phyloP scores from a whole-genome alignment of 2,888 invertebrate species.

The Pterostichus niger region DNA sequence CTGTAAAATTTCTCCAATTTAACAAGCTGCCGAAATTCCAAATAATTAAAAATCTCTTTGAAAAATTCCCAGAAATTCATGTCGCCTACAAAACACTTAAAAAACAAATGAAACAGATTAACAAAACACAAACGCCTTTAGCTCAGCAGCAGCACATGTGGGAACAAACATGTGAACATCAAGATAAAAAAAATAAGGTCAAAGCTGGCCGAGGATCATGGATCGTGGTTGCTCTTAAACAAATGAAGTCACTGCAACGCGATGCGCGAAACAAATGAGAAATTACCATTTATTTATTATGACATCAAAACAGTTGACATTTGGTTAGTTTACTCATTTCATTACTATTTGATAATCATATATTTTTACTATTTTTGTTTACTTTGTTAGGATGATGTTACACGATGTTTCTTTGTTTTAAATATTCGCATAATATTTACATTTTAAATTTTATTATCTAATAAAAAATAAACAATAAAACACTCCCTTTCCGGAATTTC shows the following conservation, averaged over 20 bases:
- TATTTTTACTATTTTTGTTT: background rate
- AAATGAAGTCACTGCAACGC: conserved; percentile 37
- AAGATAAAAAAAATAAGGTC: conserved; percentile 46
- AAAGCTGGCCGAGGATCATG: conserved; percentile 19
- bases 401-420: background rate
- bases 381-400: background rate
- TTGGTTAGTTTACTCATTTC: conserved; percentile 11
- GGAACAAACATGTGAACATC: conserved; percentile 35
- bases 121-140: conserved; percentile 46
- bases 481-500: background rate
- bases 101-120: conserved; percentile 50
- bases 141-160: conserved; percentile 28
- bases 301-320: conserved; percentile 17
- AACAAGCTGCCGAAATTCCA: conserved; percentile 19
- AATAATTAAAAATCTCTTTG: conserved; percentile 34
- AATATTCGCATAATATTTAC: background rate
- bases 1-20: background rate
- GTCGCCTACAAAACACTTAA: conserved; percentile 37
- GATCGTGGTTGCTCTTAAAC: conserved; percentile 8
- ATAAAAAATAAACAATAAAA: background rate
- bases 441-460: background rate
- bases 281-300: background rate
- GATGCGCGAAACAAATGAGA: conserved; percentile 22
- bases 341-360: conserved; percentile 11
- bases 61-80: conserved; percentile 19